Conservation (phyloP, 2,113 vertebrate species). For the Centropus bengalensis region DNA sequence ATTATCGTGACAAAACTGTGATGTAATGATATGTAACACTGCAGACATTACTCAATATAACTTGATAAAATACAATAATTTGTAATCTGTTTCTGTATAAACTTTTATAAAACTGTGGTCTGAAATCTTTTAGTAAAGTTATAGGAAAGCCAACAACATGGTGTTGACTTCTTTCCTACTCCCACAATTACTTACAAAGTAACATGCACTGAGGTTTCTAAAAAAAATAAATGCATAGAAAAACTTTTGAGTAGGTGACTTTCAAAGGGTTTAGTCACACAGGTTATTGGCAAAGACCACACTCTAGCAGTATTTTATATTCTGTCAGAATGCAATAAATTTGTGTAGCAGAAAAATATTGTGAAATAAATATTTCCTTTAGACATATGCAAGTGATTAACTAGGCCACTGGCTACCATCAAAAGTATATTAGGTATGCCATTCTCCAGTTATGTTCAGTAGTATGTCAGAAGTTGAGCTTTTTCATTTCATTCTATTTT, state of each 20-base stretch:
- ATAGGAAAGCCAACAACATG: background rate
- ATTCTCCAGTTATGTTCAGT: background rate
- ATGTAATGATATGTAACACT: background rate
- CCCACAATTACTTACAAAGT: background rate
- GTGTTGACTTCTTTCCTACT: background rate
- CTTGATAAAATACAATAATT: background rate
- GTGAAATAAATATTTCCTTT: background rate
- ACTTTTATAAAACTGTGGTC: background rate
- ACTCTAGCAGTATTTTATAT: background rate
- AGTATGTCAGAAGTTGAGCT: background rate
- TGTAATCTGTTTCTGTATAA: background rate
- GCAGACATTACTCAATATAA: background rate
- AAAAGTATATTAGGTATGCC: background rate
- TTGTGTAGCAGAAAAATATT: background rate
- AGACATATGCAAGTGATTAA: background rate
- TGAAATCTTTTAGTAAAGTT: background rate
- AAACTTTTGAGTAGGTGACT: background rate
- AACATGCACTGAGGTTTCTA: background rate
- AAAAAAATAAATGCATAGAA: background rate
- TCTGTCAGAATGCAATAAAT: background rate
- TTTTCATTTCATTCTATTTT: background rate
- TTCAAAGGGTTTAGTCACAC: background rate
- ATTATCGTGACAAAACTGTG: background rate
- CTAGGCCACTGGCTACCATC: background rate
- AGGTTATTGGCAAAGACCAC: background rate